These are phyloP conservation scores for Drosophila kuntzei DNA, from an alignment of 2,888 invertebrate genomes.

Conservation along the genomic window DNA sequence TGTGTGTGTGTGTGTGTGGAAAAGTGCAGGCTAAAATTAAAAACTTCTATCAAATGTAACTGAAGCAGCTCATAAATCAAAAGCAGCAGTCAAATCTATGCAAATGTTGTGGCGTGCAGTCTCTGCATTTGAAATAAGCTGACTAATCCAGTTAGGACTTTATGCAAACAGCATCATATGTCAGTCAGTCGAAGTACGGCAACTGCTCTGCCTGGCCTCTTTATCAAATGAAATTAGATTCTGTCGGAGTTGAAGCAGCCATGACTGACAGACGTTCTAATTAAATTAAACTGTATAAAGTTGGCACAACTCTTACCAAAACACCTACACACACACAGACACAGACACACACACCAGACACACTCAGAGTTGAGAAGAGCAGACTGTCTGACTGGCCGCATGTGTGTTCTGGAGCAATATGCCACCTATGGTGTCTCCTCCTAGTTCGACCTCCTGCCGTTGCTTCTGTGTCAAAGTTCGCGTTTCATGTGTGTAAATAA, in stretches of 20 bases:
- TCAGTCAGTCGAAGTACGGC: conserved; percentile 19
- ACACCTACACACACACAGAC: conserved; percentile 13
- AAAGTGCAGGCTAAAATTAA: conserved; percentile 15
- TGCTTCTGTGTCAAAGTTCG: conserved; percentile 67
- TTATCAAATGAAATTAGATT: conserved; percentile 72
- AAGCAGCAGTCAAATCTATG: conserved; percentile 50
- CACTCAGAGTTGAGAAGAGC: not conserved
- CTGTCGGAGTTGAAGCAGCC: conserved; percentile 39
- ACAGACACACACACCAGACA: not conserved
- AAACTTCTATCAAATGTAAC: conserved; percentile 28
- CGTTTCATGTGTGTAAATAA: conserved; percentile 56
- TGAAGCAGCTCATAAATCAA: conserved; percentile 43
- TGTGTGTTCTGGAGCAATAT: conserved; percentile 30
- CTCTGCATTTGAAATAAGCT: conserved; percentile 36
- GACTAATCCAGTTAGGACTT: conserved; percentile 59
- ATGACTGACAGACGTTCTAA: conserved; percentile 62
- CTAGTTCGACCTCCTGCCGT: not conserved
- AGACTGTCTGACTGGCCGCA: conserved; percentile 43
- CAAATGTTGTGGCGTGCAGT: conserved; percentile 59
- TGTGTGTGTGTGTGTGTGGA: not conserved
- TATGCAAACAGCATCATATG: conserved; percentile 67
- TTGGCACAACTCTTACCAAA: conserved; percentile 61
- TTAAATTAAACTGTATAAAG: conserved; percentile 75
- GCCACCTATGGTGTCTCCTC: conserved; percentile 33
- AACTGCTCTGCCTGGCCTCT: conserved; percentile 30